phyloP scores from a whole-genome alignment of 2,797 vertebrate genomes.

The Pygocentrus nattereri region DNA sequence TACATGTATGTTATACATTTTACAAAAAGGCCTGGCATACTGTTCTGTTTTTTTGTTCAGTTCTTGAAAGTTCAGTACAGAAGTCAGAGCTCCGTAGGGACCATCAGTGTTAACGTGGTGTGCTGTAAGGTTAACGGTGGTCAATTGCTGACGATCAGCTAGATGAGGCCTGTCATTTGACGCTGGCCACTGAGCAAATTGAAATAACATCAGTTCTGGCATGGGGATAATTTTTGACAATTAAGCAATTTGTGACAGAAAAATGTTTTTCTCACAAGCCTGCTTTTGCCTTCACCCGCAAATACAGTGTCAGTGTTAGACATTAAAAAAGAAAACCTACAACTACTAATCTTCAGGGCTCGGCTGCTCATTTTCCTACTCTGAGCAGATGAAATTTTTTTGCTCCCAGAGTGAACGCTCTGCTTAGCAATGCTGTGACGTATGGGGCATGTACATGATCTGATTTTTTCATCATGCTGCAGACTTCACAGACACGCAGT shows the following conservation, averaged over 20 bases:
- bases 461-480: slow-evolving; percentile 43
- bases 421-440: neutral
- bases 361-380: slow-evolving; percentile 39
- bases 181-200: slow-evolving; percentile 30
- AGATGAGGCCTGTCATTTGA: slow-evolving; percentile 7
- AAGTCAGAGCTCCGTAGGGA: neutral
- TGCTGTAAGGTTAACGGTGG: slow-evolving; percentile 13
- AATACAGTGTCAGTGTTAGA: neutral
- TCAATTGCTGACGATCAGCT: slow-evolving; percentile 25
- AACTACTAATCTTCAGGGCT: neutral
- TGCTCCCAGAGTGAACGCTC: slow-evolving; percentile 4
- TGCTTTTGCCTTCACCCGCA: neutral
- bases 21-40: neutral
- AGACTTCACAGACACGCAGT: slow-evolving; percentile 4
- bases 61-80: neutral
- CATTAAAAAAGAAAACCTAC: neutral
- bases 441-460: slow-evolving; percentile 34
- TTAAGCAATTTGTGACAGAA: slow-evolving; percentile 45
- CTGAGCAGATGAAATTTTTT: slow-evolving; percentile 37
- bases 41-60: neutral
- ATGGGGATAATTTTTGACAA: slow-evolving; percentile 47
- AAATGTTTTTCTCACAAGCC: neutral
- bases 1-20: neutral
- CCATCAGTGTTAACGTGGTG: neutral
- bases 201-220: slow-evolving; percentile 25